Percentiles rank a stretch among this genome's conserved stretches.
phyloP scores from a whole-genome alignment of 2,113 vertebrate genomes.

The Phaethon lepturus region DNA sequence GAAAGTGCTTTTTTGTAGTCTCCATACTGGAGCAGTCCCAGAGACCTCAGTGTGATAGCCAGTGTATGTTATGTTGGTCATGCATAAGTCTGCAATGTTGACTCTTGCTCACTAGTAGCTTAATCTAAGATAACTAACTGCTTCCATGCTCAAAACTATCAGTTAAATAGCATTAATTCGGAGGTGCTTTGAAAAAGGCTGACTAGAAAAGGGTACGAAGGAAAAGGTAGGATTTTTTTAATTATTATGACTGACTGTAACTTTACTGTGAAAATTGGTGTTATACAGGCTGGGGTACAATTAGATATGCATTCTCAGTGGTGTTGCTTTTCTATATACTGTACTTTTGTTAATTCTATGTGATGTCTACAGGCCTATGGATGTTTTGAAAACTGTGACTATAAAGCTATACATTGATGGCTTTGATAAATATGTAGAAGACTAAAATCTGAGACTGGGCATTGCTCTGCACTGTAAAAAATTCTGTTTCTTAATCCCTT shows the following conservation, averaged over 20 bases:
- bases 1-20: not conserved
- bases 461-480: not conserved
- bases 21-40: not conserved
- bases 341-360: not conserved
- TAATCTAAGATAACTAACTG: not conserved
- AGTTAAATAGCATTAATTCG: not conserved
- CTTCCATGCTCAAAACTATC: not conserved
- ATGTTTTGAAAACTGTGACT: not conserved
- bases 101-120: not conserved
- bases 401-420: not conserved
- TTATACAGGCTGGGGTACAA: not conserved
- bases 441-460: not conserved
- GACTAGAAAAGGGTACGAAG: not conserved
- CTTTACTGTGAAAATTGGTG: not conserved
- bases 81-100: not conserved
- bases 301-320: not conserved
- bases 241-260: not conserved
- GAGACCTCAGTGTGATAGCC: not conserved
- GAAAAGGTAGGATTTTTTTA: not conserved
- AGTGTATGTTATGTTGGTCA: not conserved
- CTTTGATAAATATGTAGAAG: not conserved
- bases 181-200: not conserved
- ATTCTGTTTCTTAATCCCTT: constrained; percentile 19
- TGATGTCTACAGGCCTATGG: not conserved
- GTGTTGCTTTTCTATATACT: not conserved